Conservation (phyloP, 1,140 invertebrate genomes). For the Danaus plexippus region DNA sequence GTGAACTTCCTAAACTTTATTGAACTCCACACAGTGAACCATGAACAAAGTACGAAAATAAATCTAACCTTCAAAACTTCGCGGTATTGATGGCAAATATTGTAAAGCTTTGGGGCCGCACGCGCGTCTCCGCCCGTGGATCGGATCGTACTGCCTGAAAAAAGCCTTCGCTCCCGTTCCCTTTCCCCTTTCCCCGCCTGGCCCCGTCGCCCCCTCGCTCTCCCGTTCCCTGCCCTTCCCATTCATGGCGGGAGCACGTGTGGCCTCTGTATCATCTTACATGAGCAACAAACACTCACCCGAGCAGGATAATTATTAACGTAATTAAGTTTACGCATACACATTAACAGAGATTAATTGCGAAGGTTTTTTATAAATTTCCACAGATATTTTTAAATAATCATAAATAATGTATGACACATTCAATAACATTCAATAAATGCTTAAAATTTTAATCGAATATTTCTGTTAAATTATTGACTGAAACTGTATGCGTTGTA, state of each 20-base stretch:
- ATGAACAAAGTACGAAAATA: constrained; percentile 3
- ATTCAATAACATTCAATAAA: no score
- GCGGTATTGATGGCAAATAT: constrained; percentile 18
- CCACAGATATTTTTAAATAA: no score
- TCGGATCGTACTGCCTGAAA: constrained; percentile 57
- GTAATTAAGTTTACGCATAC: constrained; percentile 8
- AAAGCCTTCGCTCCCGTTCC: constrained; percentile 45
- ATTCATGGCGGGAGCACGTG: constrained; percentile 64
- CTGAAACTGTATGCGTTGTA: no score
- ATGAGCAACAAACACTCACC: constrained; percentile 54
- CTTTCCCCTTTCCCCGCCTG: constrained; percentile 25
- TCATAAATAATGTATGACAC: no score
- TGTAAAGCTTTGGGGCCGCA: constrained; percentile 28
- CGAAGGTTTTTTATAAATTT: neutral
- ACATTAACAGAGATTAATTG: constrained; percentile 3
- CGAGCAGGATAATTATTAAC: constrained; percentile 13
- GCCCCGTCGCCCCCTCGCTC: constrained; percentile 25
- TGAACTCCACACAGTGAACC: neutral
- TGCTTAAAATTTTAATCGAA: no score
- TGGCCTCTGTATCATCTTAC: constrained; percentile 51
- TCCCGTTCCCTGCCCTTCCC: constrained; percentile 33
- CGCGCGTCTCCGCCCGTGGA: constrained; percentile 41
- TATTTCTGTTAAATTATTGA: no score
- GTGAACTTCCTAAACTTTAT: neutral
- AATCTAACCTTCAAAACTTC: constrained; percentile 31